Evolutionary conservation across 2,888 invertebrate genomes (phyloP).

Genomic region (Oscheius myriophilus): DNA sequence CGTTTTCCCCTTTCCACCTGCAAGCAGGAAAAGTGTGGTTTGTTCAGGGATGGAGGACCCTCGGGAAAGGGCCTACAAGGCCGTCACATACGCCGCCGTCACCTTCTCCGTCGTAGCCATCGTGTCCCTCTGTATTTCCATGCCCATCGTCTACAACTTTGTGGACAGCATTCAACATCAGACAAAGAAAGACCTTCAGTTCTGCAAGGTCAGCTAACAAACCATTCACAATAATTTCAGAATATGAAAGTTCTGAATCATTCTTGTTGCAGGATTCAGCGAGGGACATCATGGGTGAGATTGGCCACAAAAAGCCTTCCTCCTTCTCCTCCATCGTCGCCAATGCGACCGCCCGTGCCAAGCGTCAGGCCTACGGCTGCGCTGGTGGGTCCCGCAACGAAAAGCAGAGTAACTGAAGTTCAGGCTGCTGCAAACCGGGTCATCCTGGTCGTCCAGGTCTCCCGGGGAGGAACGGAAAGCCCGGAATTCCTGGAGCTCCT

Average conservation of each 20-base stretch:
- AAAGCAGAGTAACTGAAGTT: not conserved
- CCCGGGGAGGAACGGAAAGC: conserved; percentile 60
- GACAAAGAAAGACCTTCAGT: conserved; percentile 66
- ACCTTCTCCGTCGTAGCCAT: conserved; percentile 69
- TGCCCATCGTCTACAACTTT: conserved; percentile 70
- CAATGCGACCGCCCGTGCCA: conserved; percentile 53
- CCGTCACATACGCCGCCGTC: conserved; percentile 70
- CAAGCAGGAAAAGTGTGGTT: no score
- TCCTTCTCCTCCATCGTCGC: conserved; percentile 37
- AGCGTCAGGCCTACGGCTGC: conserved; percentile 62
- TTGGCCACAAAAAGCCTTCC: conserved; percentile 60
- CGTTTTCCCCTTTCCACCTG: no score
- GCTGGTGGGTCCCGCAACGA: conserved; percentile 40
- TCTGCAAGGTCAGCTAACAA: conserved; percentile 65
- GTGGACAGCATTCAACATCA: conserved; percentile 69
- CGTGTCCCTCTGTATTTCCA: conserved; percentile 67
- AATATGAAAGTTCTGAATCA: not conserved
- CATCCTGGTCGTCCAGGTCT: conserved; percentile 66
- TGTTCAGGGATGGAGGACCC: conserved; percentile 49
- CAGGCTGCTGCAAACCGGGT: conserved; percentile 67
- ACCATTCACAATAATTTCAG: not conserved
- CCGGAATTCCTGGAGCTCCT: conserved; percentile 63
- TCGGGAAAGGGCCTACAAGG: conserved; percentile 69
- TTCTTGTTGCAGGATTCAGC: conserved; percentile 58
- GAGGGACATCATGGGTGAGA: conserved; percentile 68